Conservation (phyloP, 2,113 vertebrate species). For the Melierax canorus region DNA sequence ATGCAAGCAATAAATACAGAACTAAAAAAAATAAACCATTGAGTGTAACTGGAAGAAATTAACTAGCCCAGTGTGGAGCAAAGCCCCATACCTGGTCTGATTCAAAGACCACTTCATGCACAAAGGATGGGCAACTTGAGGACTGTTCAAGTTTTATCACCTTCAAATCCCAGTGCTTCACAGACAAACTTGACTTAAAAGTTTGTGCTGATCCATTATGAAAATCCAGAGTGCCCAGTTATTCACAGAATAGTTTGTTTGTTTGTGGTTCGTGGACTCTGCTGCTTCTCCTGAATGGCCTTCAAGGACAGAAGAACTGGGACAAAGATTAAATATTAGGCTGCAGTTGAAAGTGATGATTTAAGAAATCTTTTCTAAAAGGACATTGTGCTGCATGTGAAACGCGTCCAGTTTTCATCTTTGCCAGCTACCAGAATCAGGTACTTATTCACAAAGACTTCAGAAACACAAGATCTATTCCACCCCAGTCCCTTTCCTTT, state of each 20-base stretch:
- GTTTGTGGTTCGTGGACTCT: neutral
- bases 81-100: neutral
- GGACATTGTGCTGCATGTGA: neutral
- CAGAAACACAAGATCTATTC: neutral
- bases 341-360: neutral
- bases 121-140: neutral
- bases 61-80: neutral
- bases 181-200: neutral
- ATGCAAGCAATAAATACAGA: neutral
- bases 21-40: neutral
- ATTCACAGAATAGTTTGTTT: neutral
- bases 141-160: neutral
- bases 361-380: neutral
- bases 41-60: neutral
- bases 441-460: neutral
- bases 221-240: neutral
- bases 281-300: neutral
- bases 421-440: neutral
- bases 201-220: neutral
- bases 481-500: neutral
- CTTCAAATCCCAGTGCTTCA: neutral
- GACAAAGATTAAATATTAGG: neutral
- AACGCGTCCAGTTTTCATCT: neutral
- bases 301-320: neutral
- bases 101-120: neutral